Conservation (phyloP, 2,888 invertebrate species). For the Gisinianus flammeolus region DNA sequence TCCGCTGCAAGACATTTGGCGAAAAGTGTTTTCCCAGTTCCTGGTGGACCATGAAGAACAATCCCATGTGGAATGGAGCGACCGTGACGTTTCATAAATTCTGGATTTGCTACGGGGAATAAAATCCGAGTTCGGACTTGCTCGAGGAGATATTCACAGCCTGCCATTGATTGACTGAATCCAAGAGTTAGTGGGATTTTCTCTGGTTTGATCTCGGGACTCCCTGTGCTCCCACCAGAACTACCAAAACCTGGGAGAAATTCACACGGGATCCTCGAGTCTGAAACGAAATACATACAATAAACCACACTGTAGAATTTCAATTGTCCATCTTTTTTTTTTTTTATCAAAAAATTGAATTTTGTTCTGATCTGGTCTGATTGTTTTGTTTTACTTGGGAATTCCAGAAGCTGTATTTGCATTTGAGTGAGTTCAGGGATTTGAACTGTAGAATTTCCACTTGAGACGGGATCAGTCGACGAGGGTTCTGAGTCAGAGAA, state of each 20-base stretch:
- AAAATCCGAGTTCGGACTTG: slow-evolving; percentile 43
- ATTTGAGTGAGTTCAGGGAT: too few relatives aligned
- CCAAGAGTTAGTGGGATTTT: slow-evolving; percentile 17
- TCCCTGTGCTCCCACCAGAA: background rate
- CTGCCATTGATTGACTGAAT: slow-evolving; percentile 45
- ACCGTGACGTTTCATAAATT: slow-evolving; percentile 43
- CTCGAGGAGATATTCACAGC: slow-evolving; percentile 44
- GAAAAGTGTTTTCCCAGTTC: slow-evolving; percentile 75
- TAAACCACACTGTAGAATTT: too few relatives aligned
- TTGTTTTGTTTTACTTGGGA: too few relatives aligned
- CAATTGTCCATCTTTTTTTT: too few relatives aligned
- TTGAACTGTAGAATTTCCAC: too few relatives aligned
- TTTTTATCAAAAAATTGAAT: too few relatives aligned
- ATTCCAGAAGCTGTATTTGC: too few relatives aligned
- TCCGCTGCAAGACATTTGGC: slow-evolving; percentile 89
- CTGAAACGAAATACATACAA: too few relatives aligned
- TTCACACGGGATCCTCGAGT: too few relatives aligned
- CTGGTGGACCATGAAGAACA: slow-evolving; percentile 53
- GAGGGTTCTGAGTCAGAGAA: too few relatives aligned
- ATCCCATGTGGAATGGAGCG: slow-evolving; percentile 40
- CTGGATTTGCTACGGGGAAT: slow-evolving; percentile 37
- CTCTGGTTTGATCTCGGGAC: slow-evolving; percentile 9
- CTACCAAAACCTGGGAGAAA: background rate
- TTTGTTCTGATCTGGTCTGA: too few relatives aligned
- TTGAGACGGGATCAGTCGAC: too few relatives aligned